Evolutionary conservation across 2,888 invertebrate species (phyloP), one percentile per base, ranked within the genome.

Genomic region (Brachycybe producta): DNA sequence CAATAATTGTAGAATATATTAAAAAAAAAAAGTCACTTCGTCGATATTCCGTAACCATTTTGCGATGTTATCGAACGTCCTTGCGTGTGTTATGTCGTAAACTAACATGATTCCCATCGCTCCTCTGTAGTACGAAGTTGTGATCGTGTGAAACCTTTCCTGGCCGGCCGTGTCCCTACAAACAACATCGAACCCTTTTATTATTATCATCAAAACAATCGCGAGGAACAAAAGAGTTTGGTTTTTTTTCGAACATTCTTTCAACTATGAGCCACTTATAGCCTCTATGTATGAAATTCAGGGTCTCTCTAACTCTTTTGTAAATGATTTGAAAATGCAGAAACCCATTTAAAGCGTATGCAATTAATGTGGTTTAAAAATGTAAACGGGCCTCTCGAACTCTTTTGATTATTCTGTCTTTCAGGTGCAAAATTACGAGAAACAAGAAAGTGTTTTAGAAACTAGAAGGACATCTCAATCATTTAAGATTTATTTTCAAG

Each of bases 11-110:
- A 17, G 39, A 8, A 17, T 38, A 13, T 8, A 38, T 8, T 42
- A 7, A 24, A 15, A 7, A 5, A 7, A 8, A 27, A 8, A 46
- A 46, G 21, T 19, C 47, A 90, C 91, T 79, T 94, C 92, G 69
- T 94, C 92, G 71, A 95, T 95, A 71, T 94, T 94, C 71, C 94
- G 76, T 63, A 95, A 74, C 95, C 95, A 95, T 70, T 95, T 95
- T 45, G 92, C 91, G 65, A 95, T 95, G 69, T 95, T 95, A 70
- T 95, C 94, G 72, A 95, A 95, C 65, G 92, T 92, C 71, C 92
- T 94, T 65, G 86, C 85, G 70, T 90, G 91, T 54, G 92, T 91
- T 68, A 95, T 94, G 70, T 95, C 95, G 70, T 95, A 95, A 44
- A 95, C 94, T 58, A 95, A 76, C 70, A 73, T 73, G 64, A 95